Conservation (phyloP, 2,888 invertebrate genomes). For the Hyalella azteca region DNA sequence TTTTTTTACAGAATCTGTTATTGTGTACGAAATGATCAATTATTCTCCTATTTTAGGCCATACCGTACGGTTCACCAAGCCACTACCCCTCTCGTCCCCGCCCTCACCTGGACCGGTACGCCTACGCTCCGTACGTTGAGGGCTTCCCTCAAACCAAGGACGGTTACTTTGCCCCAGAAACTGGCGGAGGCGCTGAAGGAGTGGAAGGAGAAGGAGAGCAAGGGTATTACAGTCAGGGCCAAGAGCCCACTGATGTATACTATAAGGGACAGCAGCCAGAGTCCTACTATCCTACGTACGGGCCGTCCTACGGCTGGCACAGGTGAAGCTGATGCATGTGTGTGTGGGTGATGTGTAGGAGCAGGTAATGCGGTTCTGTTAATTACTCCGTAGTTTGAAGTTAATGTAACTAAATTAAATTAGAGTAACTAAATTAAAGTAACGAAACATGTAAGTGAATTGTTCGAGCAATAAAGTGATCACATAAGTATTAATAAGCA, state of each 20-base stretch:
- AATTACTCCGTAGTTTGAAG: no score
- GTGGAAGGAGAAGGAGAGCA: constrained; percentile 39
- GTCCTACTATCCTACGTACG: not conserved
- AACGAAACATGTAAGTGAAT: no score
- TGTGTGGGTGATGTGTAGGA: not conserved
- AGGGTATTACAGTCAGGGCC: not conserved
- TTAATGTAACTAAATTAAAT: no score
- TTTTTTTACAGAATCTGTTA: no score
- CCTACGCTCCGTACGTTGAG: constrained; percentile 25
- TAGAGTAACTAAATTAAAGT: no score
- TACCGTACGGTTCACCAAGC: not conserved
- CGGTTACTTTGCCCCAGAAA: not conserved
- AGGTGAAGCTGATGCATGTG: constrained; percentile 2
- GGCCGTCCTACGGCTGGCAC: not conserved
- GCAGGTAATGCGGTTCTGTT: no score
- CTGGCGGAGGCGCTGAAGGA: constrained; percentile 37
- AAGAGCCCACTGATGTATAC: not conserved
- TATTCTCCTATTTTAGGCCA: no score
- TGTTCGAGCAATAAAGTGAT: no score
- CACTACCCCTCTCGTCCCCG: not conserved
- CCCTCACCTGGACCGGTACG: constrained; percentile 25
- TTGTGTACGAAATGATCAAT: no score
- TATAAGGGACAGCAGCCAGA: not conserved
- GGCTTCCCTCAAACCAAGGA: not conserved
- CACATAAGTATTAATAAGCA: no score